Percentiles rank a stretch among this genome's conserved stretches.
These are phyloP conservation scores for Piscicola geometra DNA, from an alignment of 2,888 invertebrate species.

Conservation along the genomic window DNA sequence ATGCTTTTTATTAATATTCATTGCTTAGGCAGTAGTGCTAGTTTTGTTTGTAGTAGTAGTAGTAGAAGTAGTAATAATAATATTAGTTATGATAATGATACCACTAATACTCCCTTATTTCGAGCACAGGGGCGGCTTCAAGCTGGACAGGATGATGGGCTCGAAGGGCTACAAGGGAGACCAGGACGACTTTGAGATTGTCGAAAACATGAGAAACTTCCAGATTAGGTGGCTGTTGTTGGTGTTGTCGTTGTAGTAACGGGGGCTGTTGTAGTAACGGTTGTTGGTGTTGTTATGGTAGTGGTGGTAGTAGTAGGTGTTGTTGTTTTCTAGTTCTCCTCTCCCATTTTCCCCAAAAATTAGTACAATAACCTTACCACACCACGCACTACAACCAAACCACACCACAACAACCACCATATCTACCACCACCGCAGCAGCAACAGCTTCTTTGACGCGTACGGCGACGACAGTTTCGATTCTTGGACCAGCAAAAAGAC, in stretches of 20 bases:
- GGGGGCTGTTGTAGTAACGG: not conserved
- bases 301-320: no score
- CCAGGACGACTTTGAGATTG: conserved; percentile 56
- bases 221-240: conserved; percentile 24
- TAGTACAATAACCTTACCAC: not conserved
- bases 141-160: conserved; percentile 41
- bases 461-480: conserved; percentile 12
- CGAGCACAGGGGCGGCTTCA: conserved; percentile 26
- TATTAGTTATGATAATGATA: no score
- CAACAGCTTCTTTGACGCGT: conserved; percentile 23
- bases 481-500: conserved; percentile 4
- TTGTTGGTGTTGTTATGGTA: conserved; percentile 8
- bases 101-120: no score
- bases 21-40: no score
- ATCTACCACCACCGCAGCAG: conserved; percentile 8
- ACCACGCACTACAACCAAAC: not conserved
- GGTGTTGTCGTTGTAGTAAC: not conserved
- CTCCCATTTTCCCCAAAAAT: conserved; percentile 5
- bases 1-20: not conserved
- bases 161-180: conserved; percentile 47
- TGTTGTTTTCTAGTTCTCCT: not conserved
- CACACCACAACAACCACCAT: conserved; percentile 1
- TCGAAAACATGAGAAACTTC: conserved; percentile 37
- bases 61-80: no score
- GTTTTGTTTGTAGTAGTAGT: no score